phyloP scores from a whole-genome alignment of 2,797 vertebrate genomes.

The Myiotriccus ornatus region DNA sequence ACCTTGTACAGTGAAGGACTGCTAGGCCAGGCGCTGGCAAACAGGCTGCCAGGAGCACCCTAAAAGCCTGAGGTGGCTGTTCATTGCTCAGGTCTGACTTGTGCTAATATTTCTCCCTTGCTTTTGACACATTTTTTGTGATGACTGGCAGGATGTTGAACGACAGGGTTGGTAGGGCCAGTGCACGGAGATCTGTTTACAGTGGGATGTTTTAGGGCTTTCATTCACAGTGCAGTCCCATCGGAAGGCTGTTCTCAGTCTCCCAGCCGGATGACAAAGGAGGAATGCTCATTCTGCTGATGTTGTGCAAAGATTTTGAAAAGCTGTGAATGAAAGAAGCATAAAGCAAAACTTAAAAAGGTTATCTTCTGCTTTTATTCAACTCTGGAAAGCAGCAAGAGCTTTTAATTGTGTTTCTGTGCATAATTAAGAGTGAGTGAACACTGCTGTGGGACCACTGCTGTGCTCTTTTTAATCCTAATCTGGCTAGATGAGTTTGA shows the following conservation, averaged over 20 bases:
- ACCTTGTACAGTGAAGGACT: neutral
- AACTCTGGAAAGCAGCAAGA: neutral
- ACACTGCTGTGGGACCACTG: neutral
- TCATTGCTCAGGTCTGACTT: conserved; percentile 1
- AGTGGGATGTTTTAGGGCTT: neutral
- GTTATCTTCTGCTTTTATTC: neutral
- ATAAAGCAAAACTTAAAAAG: neutral
- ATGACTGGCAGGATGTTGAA: neutral
- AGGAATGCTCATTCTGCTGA: neutral
- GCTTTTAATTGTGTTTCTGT: neutral
- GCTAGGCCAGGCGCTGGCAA: neutral
- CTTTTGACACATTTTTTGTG: neutral
- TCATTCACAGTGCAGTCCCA: neutral
- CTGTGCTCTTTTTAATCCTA: neutral
- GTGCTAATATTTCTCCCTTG: neutral
- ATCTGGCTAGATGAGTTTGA: neutral
- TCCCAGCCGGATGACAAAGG: neutral
- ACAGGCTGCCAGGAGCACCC: neutral
- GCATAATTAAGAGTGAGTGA: neutral
- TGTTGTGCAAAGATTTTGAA: neutral
- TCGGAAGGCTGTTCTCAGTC: neutral
- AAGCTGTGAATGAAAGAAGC: neutral
- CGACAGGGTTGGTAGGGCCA: neutral
- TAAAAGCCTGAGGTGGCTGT: neutral
- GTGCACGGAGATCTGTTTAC: neutral